These are phyloP conservation scores for Melinaea marsaeus DNA, from an alignment of 2,888 invertebrate genomes.

Conservation along the genomic window DNA sequence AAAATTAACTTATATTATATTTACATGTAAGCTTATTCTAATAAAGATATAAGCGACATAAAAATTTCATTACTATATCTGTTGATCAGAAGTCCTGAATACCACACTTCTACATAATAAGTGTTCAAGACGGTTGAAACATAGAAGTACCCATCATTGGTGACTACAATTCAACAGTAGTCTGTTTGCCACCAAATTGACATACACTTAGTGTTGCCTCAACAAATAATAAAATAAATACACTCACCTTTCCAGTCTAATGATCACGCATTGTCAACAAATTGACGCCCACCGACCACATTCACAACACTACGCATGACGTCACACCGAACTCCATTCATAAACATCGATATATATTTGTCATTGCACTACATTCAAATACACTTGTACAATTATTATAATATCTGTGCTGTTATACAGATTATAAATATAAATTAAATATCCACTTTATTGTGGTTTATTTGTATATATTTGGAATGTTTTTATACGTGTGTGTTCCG, in stretches of 20 bases:
- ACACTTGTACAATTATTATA: slow-evolving; percentile 19
- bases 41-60: no score
- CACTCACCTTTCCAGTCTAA: slow-evolving; percentile 74
- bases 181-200: slow-evolving; percentile 24
- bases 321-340: slow-evolving; percentile 75
- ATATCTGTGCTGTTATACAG: slow-evolving; percentile 33
- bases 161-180: slow-evolving; percentile 16
- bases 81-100: no score
- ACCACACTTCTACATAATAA: background rate
- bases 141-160: slow-evolving; percentile 11
- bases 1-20: background rate
- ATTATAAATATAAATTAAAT: slow-evolving; percentile 22
- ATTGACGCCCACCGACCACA: slow-evolving; percentile 55
- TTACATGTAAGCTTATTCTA: background rate
- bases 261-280: slow-evolving; percentile 72
- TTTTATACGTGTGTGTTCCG: slow-evolving; percentile 60
- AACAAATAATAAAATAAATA: slow-evolving; percentile 47
- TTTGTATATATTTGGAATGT: slow-evolving; percentile 44
- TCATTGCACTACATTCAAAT: slow-evolving; percentile 34
- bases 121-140: background rate
- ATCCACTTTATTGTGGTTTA: slow-evolving; percentile 33
- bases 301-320: slow-evolving; percentile 75
- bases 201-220: slow-evolving; percentile 45
- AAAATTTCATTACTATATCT: no score
- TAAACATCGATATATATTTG: slow-evolving; percentile 54